Percentiles rank a stretch among this genome's conserved stretches.
phyloP scores from a whole-genome alignment of 1,140 invertebrate genomes.

The Leptestheria dahalacensis region DNA sequence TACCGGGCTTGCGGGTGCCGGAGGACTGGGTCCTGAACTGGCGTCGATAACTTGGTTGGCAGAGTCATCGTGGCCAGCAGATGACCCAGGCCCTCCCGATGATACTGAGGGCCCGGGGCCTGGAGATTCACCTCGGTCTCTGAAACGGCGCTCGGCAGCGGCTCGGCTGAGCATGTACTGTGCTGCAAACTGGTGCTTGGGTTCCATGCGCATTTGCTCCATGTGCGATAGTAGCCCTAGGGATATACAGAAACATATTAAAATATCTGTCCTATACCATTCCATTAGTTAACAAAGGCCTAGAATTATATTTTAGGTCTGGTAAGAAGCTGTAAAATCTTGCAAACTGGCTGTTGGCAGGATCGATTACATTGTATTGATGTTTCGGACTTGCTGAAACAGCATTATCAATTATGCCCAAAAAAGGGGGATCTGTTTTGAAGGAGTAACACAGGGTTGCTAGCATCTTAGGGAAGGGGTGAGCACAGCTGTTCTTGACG shows the following conservation, averaged over 20 bases:
- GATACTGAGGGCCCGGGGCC: slow-evolving; percentile 27
- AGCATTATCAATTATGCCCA: no score
- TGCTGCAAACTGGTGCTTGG: slow-evolving; percentile 87
- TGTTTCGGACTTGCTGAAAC: no score
- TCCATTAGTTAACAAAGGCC: no score
- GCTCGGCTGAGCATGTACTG: slow-evolving; percentile 81
- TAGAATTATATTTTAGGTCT: no score
- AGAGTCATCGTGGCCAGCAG: slow-evolving; percentile 22
- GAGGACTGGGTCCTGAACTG: background rate
- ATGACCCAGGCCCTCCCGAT: slow-evolving; percentile 40
- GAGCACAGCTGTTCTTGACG: no score
- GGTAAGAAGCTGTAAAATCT: no score
- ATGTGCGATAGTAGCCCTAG: slow-evolving; percentile 77
- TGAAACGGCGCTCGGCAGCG: slow-evolving; percentile 69
- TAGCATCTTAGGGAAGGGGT: no score
- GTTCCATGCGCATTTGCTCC: slow-evolving; percentile 93
- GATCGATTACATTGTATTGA: no score
- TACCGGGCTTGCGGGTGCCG: slow-evolving; percentile 19
- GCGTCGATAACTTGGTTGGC: slow-evolving; percentile 43
- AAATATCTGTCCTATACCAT: no score
- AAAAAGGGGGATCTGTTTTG: no score
- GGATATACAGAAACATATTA: background rate
- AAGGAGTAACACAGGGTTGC: no score
- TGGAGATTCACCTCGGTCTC: slow-evolving; percentile 56
- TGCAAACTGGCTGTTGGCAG: no score